Evolutionary conservation across 2,888 invertebrate species (phyloP), one percentile per base, ranked within the genome.

Genomic region (Drosophila hamatofila): DNA sequence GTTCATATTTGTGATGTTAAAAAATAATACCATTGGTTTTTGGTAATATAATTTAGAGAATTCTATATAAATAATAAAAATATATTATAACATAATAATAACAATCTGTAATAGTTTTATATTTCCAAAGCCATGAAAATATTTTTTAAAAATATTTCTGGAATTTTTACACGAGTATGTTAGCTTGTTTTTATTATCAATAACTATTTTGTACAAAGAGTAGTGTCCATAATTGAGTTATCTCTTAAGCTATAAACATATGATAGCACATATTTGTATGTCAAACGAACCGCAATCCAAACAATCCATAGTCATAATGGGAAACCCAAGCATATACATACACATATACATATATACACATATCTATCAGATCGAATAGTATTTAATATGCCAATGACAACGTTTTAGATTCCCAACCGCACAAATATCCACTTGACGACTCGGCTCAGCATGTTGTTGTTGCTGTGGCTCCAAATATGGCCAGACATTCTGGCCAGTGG

Each of bases 351-450:
- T 8, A 16, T 16, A 37, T 35, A 4, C 35, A 16, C 11, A 23
- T 25, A 37, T 54, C 63, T 69, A 57, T 64, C 63, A 54, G 14
- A 54, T 39, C 39, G 18, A 2, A 37, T 18, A 4, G 54, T 48
- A 48, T 67, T 85, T 88, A 85, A 81, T 85, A 85, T 85, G 84
- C 88, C 87, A 78, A 71, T 69, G 88, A 78, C 81, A 86, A 59
- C 58, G 62, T 62, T 68, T 70, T 60, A 61, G 63, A 72, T 70
- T 72, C 58, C 66, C 64, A 78, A 75, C 66, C 80, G 59, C 69
- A 81, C 75, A 81, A 68, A 75, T 64, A 78, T 58, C 62, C 77
- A 82, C 64, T 82, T 80, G 77, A 68, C 76, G 72, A 49, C 49
- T 14, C 57, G 23, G 2, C 41, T 18, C 49, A 51, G 25, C 2